A percentile compares a stretch with the other conserved stretches of the same genome.
These are phyloP conservation scores for Venusia cambrica DNA, from an alignment of 2,888 invertebrate species.

Conservation along the genomic window DNA sequence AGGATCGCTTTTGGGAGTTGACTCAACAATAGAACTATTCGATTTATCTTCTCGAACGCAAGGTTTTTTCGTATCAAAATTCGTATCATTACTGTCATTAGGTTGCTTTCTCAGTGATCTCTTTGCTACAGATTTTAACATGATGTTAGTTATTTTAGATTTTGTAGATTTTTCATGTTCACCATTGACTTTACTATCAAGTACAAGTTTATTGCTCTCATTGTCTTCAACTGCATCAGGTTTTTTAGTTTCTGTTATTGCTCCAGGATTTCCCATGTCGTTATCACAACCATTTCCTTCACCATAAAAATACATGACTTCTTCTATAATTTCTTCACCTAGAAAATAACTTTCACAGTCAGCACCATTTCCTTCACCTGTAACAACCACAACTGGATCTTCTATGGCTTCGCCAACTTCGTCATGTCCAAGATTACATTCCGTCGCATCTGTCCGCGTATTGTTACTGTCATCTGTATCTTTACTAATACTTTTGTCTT, in stretches of 20 bases:
- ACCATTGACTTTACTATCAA: conserved; percentile 63
- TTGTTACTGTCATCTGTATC: conserved; percentile 19
- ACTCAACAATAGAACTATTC: conserved; percentile 55
- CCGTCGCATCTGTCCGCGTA: too few species aligned
- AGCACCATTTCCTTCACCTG: conserved; percentile 85
- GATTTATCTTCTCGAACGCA: conserved; percentile 63
- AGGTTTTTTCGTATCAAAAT: conserved; percentile 66
- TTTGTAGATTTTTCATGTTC: conserved; percentile 58
- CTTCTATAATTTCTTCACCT: conserved; percentile 88
- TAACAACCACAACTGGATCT: conserved; percentile 86
- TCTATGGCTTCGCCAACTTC: conserved; percentile 84
- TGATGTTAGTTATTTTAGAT: conserved; percentile 54
- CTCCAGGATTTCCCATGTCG: conserved; percentile 85
- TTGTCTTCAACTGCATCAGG: conserved; percentile 54
- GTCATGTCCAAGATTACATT: conserved; percentile 23
- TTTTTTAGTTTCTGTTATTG: conserved; percentile 47
- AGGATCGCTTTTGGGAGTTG: conserved; percentile 48
- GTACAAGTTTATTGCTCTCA: conserved; percentile 55
- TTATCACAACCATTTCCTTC: conserved; percentile 87
- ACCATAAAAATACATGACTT: conserved; percentile 85
- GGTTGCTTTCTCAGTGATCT: conserved; percentile 65
- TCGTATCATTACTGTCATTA: conserved; percentile 58
- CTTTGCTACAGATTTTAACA: conserved; percentile 59
- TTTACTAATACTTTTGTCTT: conserved; percentile 11
- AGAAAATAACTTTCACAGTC: conserved; percentile 81